These are phyloP conservation scores for Orussus abietinus DNA, from an alignment of 1,140 invertebrate genomes.

Conservation along the genomic window DNA sequence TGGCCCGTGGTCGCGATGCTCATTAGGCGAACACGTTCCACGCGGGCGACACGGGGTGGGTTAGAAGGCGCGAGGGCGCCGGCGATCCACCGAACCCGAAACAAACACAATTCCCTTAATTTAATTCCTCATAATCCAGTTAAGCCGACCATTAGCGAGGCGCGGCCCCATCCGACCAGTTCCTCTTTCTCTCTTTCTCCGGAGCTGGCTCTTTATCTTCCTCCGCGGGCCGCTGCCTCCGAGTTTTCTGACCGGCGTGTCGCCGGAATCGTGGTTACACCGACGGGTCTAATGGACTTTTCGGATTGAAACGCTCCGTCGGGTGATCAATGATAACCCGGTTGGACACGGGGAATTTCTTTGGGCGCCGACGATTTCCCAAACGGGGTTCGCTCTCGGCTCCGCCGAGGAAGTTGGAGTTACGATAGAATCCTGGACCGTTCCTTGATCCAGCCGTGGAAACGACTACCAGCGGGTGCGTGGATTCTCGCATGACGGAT, in stretches of 20 bases:
- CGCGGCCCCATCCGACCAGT: slow-evolving; percentile 15
- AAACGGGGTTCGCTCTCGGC: too few relatives aligned
- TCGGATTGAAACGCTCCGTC: slow-evolving; percentile 43
- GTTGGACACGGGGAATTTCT: not conserved
- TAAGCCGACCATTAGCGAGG: slow-evolving; percentile 37
- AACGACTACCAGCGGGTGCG: not conserved
- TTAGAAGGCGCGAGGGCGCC: not conserved
- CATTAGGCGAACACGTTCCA: slow-evolving; percentile 18
- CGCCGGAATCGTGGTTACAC: slow-evolving; percentile 9
- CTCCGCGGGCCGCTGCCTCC: not conserved
- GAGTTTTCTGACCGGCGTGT: slow-evolving; percentile 5
- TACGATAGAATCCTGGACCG: not conserved
- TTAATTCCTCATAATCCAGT: slow-evolving; percentile 41
- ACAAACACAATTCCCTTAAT: slow-evolving; percentile 38
- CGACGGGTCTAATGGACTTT: slow-evolving; percentile 42
- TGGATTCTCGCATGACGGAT: slow-evolving; percentile 32
- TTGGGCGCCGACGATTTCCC: too few relatives aligned
- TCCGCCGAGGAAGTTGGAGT: too few relatives aligned
- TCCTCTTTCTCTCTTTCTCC: slow-evolving; percentile 9
- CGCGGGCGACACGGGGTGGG: slow-evolving; percentile 11
- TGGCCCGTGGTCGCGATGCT: slow-evolving; percentile 11
- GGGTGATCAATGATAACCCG: too few relatives aligned
- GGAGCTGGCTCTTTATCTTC: slow-evolving; percentile 4
- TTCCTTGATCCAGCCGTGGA: not conserved
- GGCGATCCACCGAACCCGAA: slow-evolving; percentile 17